These are phyloP conservation scores for Gandaritis pyraliata DNA, from an alignment of 2,888 invertebrate species.

Conservation along the genomic window DNA sequence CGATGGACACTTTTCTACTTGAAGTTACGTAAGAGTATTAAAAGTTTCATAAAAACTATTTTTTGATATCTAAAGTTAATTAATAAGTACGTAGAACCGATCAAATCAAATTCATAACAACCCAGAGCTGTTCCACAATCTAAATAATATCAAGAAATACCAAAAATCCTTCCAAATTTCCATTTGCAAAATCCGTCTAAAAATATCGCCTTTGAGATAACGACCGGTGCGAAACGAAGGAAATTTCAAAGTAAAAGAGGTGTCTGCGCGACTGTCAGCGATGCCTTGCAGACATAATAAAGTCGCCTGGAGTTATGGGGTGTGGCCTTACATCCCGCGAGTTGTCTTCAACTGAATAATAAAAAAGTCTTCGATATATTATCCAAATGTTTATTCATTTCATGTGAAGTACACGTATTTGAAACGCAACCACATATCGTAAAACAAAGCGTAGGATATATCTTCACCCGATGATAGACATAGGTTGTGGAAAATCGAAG, in stretches of 20 bases:
- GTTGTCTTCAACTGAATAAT: neutral
- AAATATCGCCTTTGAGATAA: conserved; percentile 24
- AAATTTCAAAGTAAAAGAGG: conserved; percentile 20
- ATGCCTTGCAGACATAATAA: conserved; percentile 18
- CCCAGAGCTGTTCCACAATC: neutral
- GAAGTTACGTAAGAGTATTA: too few relatives aligned
- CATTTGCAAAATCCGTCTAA: conserved; percentile 15
- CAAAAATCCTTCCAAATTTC: conserved; percentile 12
- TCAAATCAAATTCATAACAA: neutral
- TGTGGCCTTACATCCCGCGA: neutral
- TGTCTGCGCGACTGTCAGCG: conserved; percentile 24
- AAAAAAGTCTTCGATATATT: too few relatives aligned
- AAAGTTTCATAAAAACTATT: too few relatives aligned
- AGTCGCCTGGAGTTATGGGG: conserved; percentile 14
- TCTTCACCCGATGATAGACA: too few relatives aligned
- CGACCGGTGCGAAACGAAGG: conserved; percentile 22
- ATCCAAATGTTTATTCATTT: too few relatives aligned
- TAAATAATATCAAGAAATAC: conserved; percentile 14
- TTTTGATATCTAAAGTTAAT: neutral
- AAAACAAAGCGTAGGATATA: too few relatives aligned
- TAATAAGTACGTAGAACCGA: neutral
- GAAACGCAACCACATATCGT: too few relatives aligned
- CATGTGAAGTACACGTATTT: too few relatives aligned
- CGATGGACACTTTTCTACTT: too few relatives aligned
- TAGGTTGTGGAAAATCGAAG: too few relatives aligned